Conservation (phyloP, 2,797 vertebrate species). For the Galago senegalensis region DNA sequence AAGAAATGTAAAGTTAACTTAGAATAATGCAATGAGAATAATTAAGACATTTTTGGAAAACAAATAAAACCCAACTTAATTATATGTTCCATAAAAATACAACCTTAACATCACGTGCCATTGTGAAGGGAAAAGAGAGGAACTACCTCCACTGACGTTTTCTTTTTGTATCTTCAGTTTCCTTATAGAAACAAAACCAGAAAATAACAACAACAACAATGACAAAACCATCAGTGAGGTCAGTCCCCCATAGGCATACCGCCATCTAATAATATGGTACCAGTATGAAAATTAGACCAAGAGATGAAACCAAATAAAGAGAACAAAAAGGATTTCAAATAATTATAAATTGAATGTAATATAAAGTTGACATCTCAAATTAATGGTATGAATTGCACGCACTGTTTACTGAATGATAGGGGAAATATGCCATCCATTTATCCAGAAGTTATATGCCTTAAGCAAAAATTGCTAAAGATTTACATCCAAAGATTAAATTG, state of each 20-base stretch:
- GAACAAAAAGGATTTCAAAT: background rate
- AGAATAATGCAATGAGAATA: background rate
- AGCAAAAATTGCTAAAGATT: slow-evolving; percentile 17
- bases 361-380: background rate
- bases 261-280: background rate
- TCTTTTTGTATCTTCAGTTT: too few species aligned
- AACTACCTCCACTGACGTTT: too few species aligned
- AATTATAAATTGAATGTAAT: background rate
- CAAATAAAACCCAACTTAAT: background rate
- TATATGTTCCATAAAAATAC: background rate
- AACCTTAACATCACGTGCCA: background rate
- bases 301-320: background rate
- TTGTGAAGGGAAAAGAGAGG: too few species aligned
- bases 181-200: too few species aligned
- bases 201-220: too few species aligned
- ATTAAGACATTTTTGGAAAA: background rate
- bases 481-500: background rate
- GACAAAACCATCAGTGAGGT: too few species aligned
- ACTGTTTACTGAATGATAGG: background rate
- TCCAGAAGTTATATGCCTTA: background rate
- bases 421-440: background rate
- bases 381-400: background rate
- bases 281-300: background rate
- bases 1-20: background rate
- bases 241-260: too few species aligned